A percentile compares a stretch with the other conserved stretches of the same genome.
Conservation (phyloP, 2,888 invertebrate genomes). For the Aphidius colemani region DNA sequence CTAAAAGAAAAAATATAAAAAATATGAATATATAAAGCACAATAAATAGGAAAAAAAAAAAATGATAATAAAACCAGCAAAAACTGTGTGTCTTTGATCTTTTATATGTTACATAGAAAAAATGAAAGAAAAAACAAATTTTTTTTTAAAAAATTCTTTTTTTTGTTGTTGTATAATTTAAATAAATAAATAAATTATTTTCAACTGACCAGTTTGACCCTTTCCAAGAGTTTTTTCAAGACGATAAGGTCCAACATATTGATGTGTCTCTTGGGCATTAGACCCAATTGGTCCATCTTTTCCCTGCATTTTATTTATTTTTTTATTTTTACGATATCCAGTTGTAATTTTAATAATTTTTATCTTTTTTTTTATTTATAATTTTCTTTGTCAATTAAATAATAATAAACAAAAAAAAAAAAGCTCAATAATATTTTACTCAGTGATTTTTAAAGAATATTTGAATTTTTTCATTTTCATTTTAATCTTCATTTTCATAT, state of each 20-base stretch:
- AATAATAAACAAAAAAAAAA: no score
- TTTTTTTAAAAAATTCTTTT: no score
- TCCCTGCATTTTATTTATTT: constrained; percentile 52
- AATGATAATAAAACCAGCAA: background rate
- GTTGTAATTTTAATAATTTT: constrained; percentile 31
- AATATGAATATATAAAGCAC: constrained; percentile 1
- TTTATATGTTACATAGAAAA: no score
- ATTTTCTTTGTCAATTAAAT: no score
- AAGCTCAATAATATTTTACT: no score
- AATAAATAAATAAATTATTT: background rate
- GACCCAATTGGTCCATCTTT: constrained; percentile 55
- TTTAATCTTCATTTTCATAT: constrained; percentile 3
- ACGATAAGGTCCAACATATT: constrained; percentile 98
- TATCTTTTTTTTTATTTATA: background rate
- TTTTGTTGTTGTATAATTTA: no score
- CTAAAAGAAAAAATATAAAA: background rate
- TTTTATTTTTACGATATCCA: constrained; percentile 52
- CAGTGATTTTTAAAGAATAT: background rate
- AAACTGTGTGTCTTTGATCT: no score
- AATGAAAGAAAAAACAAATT: background rate
- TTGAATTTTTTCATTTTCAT: constrained; percentile 5
- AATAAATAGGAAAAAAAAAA: background rate
- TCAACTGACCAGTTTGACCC: constrained; percentile 92
- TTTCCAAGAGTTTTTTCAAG: constrained; percentile 99
- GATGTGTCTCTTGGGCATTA: constrained; percentile 72